Percentiles rank a stretch among this genome's conserved stretches.
Evolutionary conservation across 2,888 invertebrate genomes (phyloP).

Genomic region (Aporophyla nigra): DNA sequence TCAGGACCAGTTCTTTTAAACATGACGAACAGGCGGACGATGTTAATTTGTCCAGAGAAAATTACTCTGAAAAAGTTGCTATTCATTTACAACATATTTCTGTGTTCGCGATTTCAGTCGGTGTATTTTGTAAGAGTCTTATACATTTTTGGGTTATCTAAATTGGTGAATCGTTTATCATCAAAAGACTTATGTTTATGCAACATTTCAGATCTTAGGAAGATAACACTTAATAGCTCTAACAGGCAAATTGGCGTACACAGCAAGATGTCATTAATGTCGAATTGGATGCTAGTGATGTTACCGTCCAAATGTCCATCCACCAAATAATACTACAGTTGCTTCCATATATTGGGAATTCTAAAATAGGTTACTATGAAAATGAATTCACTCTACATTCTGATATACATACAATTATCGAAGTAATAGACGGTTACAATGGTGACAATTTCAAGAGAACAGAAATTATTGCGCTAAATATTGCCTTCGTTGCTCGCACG

Average conservation of each 20-base stretch:
- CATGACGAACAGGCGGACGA: constrained; percentile 11
- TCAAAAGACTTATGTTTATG: neutral
- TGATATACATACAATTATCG: neutral
- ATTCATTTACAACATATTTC: constrained; percentile 17
- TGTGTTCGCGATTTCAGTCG: constrained; percentile 1
- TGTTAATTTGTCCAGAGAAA: constrained; percentile 37
- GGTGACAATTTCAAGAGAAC: constrained; percentile 21
- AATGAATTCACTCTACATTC: neutral
- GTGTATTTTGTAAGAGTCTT: neutral
- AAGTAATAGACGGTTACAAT: constrained; percentile 1
- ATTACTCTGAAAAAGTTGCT: constrained; percentile 21
- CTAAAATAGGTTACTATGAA: neutral
- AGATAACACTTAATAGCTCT: constrained; percentile 3
- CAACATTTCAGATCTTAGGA: neutral
- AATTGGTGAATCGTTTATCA: neutral
- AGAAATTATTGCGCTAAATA: constrained; percentile 46
- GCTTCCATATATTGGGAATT: neutral
- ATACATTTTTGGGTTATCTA: neutral
- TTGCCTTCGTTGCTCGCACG: constrained; percentile 72
- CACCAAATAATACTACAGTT: neutral
- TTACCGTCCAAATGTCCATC: neutral
- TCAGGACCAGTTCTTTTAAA: constrained; percentile 42
- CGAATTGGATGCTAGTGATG: constrained; percentile 6
- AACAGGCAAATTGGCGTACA: constrained; percentile 13
- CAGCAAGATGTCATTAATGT: neutral